Conservation (phyloP, 1,140 invertebrate genomes). For the Cyrtorhinus lividipennis region DNA sequence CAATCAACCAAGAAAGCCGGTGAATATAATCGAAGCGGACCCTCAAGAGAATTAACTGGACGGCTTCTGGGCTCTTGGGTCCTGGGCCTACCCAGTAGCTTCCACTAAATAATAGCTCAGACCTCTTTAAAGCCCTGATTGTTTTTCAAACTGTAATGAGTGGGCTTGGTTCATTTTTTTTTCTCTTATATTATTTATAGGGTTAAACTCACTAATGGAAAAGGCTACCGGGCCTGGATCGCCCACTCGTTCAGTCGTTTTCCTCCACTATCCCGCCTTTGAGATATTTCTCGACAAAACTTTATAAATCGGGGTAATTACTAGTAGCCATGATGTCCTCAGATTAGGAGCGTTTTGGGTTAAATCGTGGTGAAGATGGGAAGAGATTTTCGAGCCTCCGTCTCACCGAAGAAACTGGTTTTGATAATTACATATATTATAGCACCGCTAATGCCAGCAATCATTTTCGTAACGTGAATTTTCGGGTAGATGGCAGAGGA, state of each 20-base stretch:
- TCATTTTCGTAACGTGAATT: no score
- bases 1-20: conserved; percentile 2
- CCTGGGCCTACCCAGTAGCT: neutral
- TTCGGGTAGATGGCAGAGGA: no score
- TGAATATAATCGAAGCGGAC: conserved; percentile 10
- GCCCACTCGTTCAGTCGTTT: conserved; percentile 2
- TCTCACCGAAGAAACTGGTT: no score
- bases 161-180: conserved; percentile 8
- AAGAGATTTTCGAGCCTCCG: no score
- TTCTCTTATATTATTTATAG: conserved; percentile 17
- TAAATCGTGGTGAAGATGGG: neutral
- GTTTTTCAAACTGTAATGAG: conserved; percentile 17
- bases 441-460: no score
- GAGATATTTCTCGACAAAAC: neutral
- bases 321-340: neutral
- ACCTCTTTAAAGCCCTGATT: conserved; percentile 15
- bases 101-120: conserved; percentile 12
- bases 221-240: conserved; percentile 2
- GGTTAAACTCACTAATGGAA: conserved; percentile 18
- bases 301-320: neutral
- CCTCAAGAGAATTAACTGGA: conserved; percentile 6
- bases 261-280: neutral
- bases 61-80: neutral
- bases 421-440: no score
- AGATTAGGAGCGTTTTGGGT: neutral